Percentiles rank a stretch among this genome's conserved stretches.
These are phyloP conservation scores for Eilema depressum DNA, from an alignment of 2,888 invertebrate genomes.

Conservation along the genomic window DNA sequence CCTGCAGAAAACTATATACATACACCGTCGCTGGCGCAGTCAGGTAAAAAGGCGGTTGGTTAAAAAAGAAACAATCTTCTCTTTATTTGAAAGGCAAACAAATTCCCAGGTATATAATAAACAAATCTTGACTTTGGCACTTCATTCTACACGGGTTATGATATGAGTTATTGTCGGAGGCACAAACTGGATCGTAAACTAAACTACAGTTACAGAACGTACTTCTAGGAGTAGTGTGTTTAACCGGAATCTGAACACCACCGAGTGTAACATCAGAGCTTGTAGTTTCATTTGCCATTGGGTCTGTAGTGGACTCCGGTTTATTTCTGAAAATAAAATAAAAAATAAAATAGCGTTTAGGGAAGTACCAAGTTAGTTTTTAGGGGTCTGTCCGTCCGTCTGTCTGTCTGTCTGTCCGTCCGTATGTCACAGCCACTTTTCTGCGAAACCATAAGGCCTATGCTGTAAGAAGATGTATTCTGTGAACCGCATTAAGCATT, in stretches of 20 bases:
- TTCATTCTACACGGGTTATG: slow-evolving; percentile 9
- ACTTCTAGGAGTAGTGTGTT: background rate
- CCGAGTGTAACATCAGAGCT: background rate
- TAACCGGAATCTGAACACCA: background rate
- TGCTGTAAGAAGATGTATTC: no score
- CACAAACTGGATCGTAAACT: slow-evolving; percentile 17
- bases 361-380: no score
- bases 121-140: background rate
- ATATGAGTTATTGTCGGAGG: slow-evolving; percentile 9
- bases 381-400: no score
- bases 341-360: no score
- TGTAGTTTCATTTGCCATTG: background rate
- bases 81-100: slow-evolving; percentile 11
- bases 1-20: no score
- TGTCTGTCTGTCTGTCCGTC: no score
- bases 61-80: background rate
- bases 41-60: no score
- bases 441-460: no score
- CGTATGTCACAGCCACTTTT: no score
- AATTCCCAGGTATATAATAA: background rate
- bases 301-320: background rate
- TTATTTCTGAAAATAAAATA: background rate
- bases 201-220: slow-evolving; percentile 6
- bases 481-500: no score
- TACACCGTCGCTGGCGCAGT: no score